Percentiles rank a stretch among this genome's conserved stretches.
These are phyloP conservation scores for Eugnorisma glareosa DNA, from an alignment of 2,888 invertebrate genomes.

Conservation along the genomic window DNA sequence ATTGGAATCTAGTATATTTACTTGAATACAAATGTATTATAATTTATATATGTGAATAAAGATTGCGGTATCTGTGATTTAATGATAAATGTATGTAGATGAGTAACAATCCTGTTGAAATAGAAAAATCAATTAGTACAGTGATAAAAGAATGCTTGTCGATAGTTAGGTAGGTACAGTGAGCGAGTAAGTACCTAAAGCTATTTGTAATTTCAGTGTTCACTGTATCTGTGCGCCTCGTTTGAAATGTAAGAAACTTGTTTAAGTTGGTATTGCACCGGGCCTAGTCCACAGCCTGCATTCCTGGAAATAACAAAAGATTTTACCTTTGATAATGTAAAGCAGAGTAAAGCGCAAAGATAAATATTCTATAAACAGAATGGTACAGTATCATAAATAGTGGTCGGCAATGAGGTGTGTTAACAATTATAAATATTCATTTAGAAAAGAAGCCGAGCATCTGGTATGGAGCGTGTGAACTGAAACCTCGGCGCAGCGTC, in stretches of 20 bases:
- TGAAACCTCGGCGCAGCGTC: slow-evolving; percentile 79
- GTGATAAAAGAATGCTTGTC: slow-evolving; percentile 31
- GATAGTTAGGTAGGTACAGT: slow-evolving; percentile 25
- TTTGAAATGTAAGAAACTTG: slow-evolving; percentile 62
- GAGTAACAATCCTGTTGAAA: slow-evolving; percentile 1
- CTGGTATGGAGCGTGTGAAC: slow-evolving; percentile 86
- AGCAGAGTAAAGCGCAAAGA: slow-evolving; percentile 23
- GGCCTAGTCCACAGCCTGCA: slow-evolving; percentile 60
- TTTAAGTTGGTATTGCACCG: slow-evolving; percentile 57
- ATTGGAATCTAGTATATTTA: slow-evolving; percentile 4
- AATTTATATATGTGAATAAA: slow-evolving; percentile 7
- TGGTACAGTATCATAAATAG: slow-evolving; percentile 39
- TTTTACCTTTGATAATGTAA: slow-evolving; percentile 55
- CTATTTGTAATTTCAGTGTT: slow-evolving; percentile 56
- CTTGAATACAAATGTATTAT: neutral
- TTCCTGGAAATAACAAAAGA: slow-evolving; percentile 66
- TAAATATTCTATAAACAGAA: slow-evolving; percentile 16
- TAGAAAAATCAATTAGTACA: slow-evolving; percentile 8
- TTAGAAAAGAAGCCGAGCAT: slow-evolving; percentile 77
- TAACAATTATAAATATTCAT: slow-evolving; percentile 71
- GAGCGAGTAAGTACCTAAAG: slow-evolving; percentile 41
- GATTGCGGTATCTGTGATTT: slow-evolving; percentile 28
- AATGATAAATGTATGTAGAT: slow-evolving; percentile 1
- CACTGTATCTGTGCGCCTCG: slow-evolving; percentile 43
- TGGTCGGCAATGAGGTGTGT: slow-evolving; percentile 40